Conservation (phyloP, 1,140 invertebrate species). For the Papilio polyxenes region DNA sequence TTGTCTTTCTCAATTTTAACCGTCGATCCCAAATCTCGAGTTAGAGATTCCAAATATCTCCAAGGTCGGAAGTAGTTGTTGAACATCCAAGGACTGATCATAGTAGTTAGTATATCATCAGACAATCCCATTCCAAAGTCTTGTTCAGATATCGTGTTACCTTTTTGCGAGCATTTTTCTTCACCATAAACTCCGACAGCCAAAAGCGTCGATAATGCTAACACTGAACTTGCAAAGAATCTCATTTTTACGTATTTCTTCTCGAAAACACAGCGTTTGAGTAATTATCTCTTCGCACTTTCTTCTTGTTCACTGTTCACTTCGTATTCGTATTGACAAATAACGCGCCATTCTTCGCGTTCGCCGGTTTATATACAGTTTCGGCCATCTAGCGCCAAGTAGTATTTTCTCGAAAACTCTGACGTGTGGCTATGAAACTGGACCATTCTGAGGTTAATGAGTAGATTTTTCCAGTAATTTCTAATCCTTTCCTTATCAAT, state of each 20-base stretch:
- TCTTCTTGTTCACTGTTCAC: not conserved
- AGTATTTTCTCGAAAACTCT: conserved; percentile 35
- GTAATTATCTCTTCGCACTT: not conserved
- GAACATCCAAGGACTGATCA: conserved; percentile 28
- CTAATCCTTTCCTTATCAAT: conserved; percentile 7
- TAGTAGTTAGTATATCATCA: conserved; percentile 18
- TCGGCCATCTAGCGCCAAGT: conserved; percentile 31
- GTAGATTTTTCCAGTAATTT: conserved; percentile 26
- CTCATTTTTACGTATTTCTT: conserved; percentile 31
- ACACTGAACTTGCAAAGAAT: not conserved
- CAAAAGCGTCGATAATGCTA: not conserved
- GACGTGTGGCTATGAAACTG: conserved; percentile 8
- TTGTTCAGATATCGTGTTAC: conserved; percentile 19
- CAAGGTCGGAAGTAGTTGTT: conserved; percentile 28
- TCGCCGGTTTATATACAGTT: conserved; percentile 27
- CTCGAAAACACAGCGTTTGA: not conserved
- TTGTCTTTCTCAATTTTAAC: conserved; percentile 46
- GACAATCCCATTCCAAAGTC: conserved; percentile 31
- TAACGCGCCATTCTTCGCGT: not conserved
- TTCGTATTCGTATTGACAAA: not conserved
- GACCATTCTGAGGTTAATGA: not conserved
- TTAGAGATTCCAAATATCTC: conserved; percentile 28
- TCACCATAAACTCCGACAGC: not conserved
- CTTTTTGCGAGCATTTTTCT: conserved; percentile 26
- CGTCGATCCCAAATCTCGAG: conserved; percentile 44